Evolutionary conservation across 2,113 vertebrate species (phyloP), one percentile per base, ranked within the genome.

Genomic region (Phalacrocorax brasilianus): DNA sequence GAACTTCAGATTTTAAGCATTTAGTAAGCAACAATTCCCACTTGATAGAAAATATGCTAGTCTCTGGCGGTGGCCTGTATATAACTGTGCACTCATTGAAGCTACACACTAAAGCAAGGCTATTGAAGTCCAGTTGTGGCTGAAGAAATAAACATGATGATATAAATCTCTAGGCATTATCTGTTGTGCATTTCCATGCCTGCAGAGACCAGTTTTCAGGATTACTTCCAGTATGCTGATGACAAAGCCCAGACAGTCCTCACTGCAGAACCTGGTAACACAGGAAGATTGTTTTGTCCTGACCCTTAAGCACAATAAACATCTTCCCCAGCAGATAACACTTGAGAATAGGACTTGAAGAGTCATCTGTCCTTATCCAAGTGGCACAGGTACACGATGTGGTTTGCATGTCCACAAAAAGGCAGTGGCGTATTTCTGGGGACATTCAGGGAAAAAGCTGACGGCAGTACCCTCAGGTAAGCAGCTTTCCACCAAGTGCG

Each of bases 301-400:
- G 3, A 44, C 4, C 45, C n/a, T 21, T 18, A 49, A 44, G 24
- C 55, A 81, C 42, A 89, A 84, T 27, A 58, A 81, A 71, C 30
- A 15, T 21, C 65, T 44, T 61, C 50, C 80, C 35, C 11, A 62
- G 33, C 9, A 88, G 44, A 1, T 38, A 90, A 78, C 28, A 12
- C 71, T 45, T 49, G 33, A 74, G 47, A 84, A 78, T 1, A 38
- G 24, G 56, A 67, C 49, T 50, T 85, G 2, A 20, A 45, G 12
- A 81, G 40, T 42, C 11, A 50, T 55, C n/a, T 74, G 24, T 6
- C 77, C 68, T 58, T 38, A 66, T 8, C 14, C 52, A 63, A 33
- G 52, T 4, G 24, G 42, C 49, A 56, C 1, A 0, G 1, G 2
- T 7, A 82, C 35, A 27, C 2, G 0, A 19, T 3, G 21, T 9